phyloP scores from a whole-genome alignment of 2,113 vertebrate genomes.

The Mohoua ochrocephala region DNA sequence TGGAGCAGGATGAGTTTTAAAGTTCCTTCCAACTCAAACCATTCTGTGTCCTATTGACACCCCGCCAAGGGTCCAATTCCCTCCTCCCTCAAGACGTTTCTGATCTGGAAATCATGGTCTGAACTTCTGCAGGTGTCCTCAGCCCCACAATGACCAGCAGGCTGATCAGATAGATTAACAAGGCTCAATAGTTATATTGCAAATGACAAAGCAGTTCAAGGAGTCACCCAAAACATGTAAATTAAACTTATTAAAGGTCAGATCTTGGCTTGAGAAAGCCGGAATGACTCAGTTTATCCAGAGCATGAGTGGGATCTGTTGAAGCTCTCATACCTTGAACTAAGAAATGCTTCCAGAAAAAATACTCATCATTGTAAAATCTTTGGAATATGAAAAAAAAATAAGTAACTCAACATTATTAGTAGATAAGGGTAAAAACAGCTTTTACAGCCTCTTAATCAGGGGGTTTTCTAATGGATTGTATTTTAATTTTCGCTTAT shows the following conservation, averaged over 20 bases:
- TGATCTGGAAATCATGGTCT: background rate
- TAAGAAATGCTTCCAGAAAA: background rate
- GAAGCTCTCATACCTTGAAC: background rate
- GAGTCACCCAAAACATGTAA: background rate
- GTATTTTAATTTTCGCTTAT: background rate
- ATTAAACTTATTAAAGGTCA: background rate
- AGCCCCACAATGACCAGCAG: background rate
- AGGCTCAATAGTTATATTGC: background rate
- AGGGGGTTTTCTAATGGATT: background rate
- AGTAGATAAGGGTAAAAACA: background rate
- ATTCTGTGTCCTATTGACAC: background rate
- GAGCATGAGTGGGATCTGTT: background rate
- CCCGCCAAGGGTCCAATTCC: background rate
- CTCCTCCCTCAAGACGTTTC: background rate
- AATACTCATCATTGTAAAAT: rapidly evolving
- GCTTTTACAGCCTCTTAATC: background rate
- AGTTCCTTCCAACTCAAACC: background rate
- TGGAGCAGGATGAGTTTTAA: rapidly evolving
- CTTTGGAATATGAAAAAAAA: background rate
- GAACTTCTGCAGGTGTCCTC: background rate
- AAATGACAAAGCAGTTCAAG: background rate
- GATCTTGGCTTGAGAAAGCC: background rate
- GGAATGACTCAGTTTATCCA: background rate
- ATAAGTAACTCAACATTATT: background rate
- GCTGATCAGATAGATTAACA: background rate